Percentiles rank a stretch among this genome's conserved stretches.
Evolutionary conservation across 2,797 vertebrate genomes (phyloP).

Genomic region (Poeciliopsis paucimaculata): DNA sequence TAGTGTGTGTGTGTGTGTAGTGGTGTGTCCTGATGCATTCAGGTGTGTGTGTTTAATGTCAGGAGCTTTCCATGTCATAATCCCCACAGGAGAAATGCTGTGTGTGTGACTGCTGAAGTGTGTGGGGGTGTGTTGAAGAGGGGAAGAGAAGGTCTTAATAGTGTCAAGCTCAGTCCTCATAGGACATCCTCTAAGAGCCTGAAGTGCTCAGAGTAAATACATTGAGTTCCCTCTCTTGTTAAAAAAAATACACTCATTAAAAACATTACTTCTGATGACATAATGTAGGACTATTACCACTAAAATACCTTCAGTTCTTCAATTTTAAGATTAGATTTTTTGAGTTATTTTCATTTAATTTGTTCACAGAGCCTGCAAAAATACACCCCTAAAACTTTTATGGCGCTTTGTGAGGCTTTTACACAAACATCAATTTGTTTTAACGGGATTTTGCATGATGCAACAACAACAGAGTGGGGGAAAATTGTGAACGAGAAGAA

Average conservation of each 20-base stretch:
- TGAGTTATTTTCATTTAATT: not conserved
- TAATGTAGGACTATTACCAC: not conserved
- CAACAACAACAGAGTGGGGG: not conserved
- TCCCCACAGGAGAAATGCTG: slow-evolving; percentile 48
- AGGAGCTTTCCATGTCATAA: slow-evolving; percentile 59
- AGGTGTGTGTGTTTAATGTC: slow-evolving; percentile 22
- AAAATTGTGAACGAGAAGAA: not conserved
- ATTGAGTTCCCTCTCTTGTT: not conserved
- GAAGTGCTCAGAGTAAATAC: slow-evolving; percentile 43
- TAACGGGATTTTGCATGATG: not conserved
- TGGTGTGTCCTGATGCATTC: not conserved
- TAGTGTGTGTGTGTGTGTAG: slow-evolving; percentile 3
- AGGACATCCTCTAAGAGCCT: slow-evolving; percentile 54
- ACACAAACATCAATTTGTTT: not conserved
- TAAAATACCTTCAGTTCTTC: not conserved
- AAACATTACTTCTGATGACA: not conserved
- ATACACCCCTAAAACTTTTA: not conserved
- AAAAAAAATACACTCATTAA: slow-evolving; percentile 1
- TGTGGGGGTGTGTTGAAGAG: slow-evolving; percentile 11
- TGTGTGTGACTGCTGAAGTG: slow-evolving; percentile 19
- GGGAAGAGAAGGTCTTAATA: slow-evolving; percentile 38
- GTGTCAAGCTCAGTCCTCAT: slow-evolving; percentile 34
- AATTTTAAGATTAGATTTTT: not conserved
- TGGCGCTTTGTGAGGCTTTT: not conserved
- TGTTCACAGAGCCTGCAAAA: not conserved